These are phyloP conservation scores for Drosophila fungiperda DNA, from an alignment of 2,888 invertebrate species.

Conservation along the genomic window DNA sequence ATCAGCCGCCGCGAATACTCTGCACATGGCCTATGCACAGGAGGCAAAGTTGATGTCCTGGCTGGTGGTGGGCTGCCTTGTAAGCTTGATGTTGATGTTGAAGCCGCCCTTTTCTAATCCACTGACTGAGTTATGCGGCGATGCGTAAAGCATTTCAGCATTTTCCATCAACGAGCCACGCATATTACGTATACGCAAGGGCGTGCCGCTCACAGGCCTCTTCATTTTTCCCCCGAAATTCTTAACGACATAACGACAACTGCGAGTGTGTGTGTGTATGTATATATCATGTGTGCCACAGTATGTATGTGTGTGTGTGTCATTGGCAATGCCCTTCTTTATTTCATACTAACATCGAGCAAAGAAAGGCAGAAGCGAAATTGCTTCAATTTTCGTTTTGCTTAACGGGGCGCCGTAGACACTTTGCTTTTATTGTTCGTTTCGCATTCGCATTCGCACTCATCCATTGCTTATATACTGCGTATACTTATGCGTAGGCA, in stretches of 20 bases:
- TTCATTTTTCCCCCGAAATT: slow-evolving; percentile 65
- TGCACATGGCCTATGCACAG: slow-evolving; percentile 41
- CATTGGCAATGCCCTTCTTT: slow-evolving; percentile 61
- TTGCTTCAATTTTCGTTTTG: slow-evolving; percentile 82
- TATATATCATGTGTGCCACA: slow-evolving; percentile 27
- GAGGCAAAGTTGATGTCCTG: slow-evolving; percentile 47
- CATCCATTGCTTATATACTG: slow-evolving; percentile 25
- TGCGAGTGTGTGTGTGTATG: slow-evolving; percentile 28
- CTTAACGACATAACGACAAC: slow-evolving; percentile 74
- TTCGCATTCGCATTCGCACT: slow-evolving; percentile 51
- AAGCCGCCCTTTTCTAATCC: slow-evolving; percentile 79
- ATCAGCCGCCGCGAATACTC: slow-evolving; percentile 74
- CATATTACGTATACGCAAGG: slow-evolving; percentile 76
- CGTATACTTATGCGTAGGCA: slow-evolving; percentile 14
- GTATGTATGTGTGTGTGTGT: slow-evolving; percentile 34
- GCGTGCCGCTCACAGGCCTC: slow-evolving; percentile 76
- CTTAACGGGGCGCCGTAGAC: slow-evolving; percentile 76
- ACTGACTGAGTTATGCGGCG: slow-evolving; percentile 79
- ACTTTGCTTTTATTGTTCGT: slow-evolving; percentile 80
- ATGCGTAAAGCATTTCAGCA: slow-evolving; percentile 81
- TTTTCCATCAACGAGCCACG: slow-evolving; percentile 77
- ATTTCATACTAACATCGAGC: slow-evolving; percentile 50
- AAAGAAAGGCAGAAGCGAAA: slow-evolving; percentile 55
- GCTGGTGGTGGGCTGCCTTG: slow-evolving; percentile 21
- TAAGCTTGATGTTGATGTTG: slow-evolving; percentile 23